Base-by-base conservation (phyloP, 2,113 vertebrate species). In the Zonotrichia leucophrys region DNA sequence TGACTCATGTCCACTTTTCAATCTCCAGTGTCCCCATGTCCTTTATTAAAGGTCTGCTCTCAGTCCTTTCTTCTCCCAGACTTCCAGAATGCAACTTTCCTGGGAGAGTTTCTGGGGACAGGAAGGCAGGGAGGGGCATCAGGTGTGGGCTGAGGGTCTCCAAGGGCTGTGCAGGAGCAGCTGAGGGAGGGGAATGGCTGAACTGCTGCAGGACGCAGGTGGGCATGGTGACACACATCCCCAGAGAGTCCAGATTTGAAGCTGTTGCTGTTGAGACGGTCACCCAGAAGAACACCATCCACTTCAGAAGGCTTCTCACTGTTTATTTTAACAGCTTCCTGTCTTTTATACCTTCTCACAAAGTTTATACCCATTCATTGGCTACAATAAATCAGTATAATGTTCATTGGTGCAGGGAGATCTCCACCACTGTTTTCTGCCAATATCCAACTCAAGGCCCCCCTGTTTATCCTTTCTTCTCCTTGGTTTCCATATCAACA, bases 341-440 rank as follows among this genome's bases (percentile, higher is more conserved):
- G 22, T 59, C 22, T 59, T 59, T 59, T 59, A 35, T 59, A 35
- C 15, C n/a, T 35, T 35, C 56, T 59, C n/a, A 35, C 22, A 8
- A 59, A 59, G 15, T 24, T 59, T 59, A 11, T 24, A 35, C 22
- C 56, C 16, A 35, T 35, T 59, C 14, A 16, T 35, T 59, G 22
- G 56, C 56, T 24, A 24, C 56, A 59, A 11, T 58, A 58, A 58
- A 58, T 58, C 33, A 58, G 7, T 6, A 58, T 11, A 5, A 35
- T n/a, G 31, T n/a, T 56, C 55, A 56, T 58, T 58, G 33, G 33
- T 1, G 0, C 33, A 35, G 14, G 1, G 33, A 0, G 2, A 14
- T 24, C 56, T 35, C 56, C n/a, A 58, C 22, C 56, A 35, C 22
- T 24, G 33, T 58, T 24, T 58, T 35, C 33, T 22, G 15, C 33